A percentile compares a stretch with the other conserved stretches of the same genome.
phyloP scores from a whole-genome alignment of 2,113 vertebrate genomes.

The Jaculus jaculus region DNA sequence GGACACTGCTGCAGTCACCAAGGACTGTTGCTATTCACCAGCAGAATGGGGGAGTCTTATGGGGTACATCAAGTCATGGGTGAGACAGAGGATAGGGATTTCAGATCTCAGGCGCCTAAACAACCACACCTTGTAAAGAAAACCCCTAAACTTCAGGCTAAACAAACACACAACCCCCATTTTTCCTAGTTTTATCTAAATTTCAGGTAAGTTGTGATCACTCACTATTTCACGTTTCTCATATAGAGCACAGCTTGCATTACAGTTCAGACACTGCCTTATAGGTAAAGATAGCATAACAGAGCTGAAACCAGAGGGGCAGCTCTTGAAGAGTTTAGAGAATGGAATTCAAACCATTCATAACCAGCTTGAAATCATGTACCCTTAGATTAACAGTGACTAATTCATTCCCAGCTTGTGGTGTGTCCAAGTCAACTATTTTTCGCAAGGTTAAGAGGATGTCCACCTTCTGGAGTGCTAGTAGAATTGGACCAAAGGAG shows the following conservation, averaged over 20 bases:
- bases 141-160: neutral
- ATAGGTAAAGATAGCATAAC: neutral
- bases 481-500: neutral
- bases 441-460: neutral
- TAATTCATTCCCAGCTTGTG: neutral
- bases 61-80: neutral
- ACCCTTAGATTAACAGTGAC: neutral
- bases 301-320: neutral
- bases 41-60: slow-evolving; percentile 61
- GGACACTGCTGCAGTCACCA: slow-evolving; percentile 66
- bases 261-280: neutral
- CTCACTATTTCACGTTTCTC: neutral
- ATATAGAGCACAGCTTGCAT: neutral
- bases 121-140: neutral
- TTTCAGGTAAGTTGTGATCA: neutral
- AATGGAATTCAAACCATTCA: neutral
- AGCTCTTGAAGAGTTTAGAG: neutral
- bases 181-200: neutral
- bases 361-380: neutral
- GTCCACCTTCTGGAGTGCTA: neutral
- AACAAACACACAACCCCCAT: neutral
- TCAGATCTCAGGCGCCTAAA: neutral
- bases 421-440: neutral
- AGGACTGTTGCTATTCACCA: slow-evolving; percentile 52
- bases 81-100: neutral